Percentiles rank a stretch among this genome's conserved stretches.
These are phyloP conservation scores for Drosophila pruinosa DNA, from an alignment of 1,140 invertebrate species.

Conservation along the genomic window DNA sequence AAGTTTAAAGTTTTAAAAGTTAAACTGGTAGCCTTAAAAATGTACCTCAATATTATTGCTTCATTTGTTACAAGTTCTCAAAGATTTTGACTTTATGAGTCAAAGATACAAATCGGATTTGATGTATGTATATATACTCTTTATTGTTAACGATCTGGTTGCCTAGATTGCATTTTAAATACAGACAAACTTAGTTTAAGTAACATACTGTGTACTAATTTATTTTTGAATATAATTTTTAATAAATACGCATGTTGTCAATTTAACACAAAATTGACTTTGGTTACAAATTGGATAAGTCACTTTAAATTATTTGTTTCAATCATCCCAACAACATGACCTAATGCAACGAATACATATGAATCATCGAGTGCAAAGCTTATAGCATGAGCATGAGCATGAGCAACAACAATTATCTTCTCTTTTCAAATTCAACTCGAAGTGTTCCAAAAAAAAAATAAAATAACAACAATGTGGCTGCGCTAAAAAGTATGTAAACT, in stretches of 20 bases:
- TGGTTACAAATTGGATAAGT: too few species aligned
- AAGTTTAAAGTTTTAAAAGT: not conserved
- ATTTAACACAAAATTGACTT: too few species aligned
- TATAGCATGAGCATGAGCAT: conserved; percentile 1
- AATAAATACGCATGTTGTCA: not conserved
- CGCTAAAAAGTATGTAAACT: conserved; percentile 46
- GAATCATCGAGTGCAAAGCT: conserved; percentile 22
- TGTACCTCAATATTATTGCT: conserved; percentile 1
- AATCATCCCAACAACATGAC: too few species aligned
- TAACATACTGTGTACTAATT: conserved; percentile 18
- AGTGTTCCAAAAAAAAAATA: not conserved
- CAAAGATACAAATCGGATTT: not conserved
- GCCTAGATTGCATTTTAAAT: conserved; percentile 13
- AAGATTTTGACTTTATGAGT: not conserved
- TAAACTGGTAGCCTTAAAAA: not conserved
- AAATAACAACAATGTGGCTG: not conserved
- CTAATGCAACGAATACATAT: too few species aligned
- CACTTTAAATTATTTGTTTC: too few species aligned
- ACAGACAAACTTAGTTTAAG: conserved; percentile 13
- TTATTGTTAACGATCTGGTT: conserved; percentile 4
- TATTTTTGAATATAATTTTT: conserved; percentile 31
- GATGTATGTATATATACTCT: conserved; percentile 2
- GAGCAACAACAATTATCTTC: not conserved
- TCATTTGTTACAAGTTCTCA: not conserved
- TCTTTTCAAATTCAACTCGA: not conserved